These are phyloP conservation scores for Cynopterus brachyotis DNA, from an alignment of 2,113 vertebrate genomes.

Conservation along the genomic window DNA sequence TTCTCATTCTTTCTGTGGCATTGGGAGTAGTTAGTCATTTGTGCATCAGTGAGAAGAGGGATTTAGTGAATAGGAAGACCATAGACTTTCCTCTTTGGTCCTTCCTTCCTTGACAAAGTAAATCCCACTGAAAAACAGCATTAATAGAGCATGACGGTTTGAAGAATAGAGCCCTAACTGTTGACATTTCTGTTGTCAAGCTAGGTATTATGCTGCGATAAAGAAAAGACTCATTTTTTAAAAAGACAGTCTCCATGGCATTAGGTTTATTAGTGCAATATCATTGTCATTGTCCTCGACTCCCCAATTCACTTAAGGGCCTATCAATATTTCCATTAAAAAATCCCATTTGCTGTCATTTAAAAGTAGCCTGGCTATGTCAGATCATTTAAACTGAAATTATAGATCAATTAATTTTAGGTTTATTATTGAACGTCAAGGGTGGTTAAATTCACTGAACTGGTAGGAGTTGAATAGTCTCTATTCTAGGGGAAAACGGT, in stretches of 20 bases:
- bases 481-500: conserved; percentile 48
- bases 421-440: conserved; percentile 77
- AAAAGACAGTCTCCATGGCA: conserved; percentile 77
- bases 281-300: conserved; percentile 77
- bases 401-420: conserved; percentile 81
- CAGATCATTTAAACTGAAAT: conserved; percentile 77
- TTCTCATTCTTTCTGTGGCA: conserved; percentile 72
- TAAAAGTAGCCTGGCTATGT: conserved; percentile 76
- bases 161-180: conserved; percentile 82
- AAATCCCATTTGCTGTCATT: conserved; percentile 74
- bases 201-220: conserved; percentile 79
- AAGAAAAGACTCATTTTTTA: conserved; percentile 81
- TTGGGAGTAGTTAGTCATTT: conserved; percentile 80
- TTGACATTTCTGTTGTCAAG: conserved; percentile 84
- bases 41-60: conserved; percentile 80
- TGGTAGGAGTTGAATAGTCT: conserved; percentile 58
- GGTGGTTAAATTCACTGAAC: conserved; percentile 73
- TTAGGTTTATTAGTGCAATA: conserved; percentile 79
- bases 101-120: conserved; percentile 82
- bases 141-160: conserved; percentile 83
- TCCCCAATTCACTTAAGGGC: conserved; percentile 69
- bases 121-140: conserved; percentile 83
- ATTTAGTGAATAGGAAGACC: conserved; percentile 83
- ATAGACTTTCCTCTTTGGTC: conserved; percentile 81
- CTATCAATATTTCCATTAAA: conserved; percentile 80